Conservation (phyloP, 2,888 invertebrate species). For the Drosophila pegasa region DNA sequence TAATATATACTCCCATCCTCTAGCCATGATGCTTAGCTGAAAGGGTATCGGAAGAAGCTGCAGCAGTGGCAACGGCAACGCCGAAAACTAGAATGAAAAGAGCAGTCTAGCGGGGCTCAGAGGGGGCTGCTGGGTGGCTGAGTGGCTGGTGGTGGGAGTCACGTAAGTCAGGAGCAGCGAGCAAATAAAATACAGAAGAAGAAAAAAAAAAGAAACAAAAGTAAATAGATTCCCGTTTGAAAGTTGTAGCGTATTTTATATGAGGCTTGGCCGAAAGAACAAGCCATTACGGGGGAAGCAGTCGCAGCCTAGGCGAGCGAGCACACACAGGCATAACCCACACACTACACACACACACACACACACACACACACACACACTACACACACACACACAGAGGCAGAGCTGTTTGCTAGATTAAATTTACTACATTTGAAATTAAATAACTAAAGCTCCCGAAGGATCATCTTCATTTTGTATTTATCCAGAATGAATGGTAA, state of each 20-base stretch:
- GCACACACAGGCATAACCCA: too few species aligned
- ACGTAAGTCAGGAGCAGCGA: constrained; percentile 27
- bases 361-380: constrained; percentile 9
- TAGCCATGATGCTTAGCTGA: not conserved
- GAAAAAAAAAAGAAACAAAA: constrained; percentile 14
- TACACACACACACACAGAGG: constrained; percentile 4
- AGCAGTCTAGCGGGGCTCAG: not conserved
- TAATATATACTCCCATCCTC: not conserved
- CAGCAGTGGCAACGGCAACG: constrained; percentile 34
- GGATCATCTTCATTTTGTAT: constrained; percentile 82
- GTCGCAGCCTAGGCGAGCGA: constrained; percentile 33
- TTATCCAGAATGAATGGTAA: constrained; percentile 80
- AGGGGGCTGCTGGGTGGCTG: fast-evolving
- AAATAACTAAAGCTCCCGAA: constrained; percentile 81
- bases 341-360: constrained; percentile 14
- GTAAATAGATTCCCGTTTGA: constrained; percentile 56
- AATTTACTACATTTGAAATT: constrained; percentile 80
- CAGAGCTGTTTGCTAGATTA: constrained; percentile 75
- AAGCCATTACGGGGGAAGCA: constrained; percentile 12
- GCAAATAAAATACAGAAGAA: constrained; percentile 43
- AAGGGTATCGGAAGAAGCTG: constrained; percentile 23
- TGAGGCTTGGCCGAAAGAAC: constrained; percentile 35
- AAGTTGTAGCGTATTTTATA: constrained; percentile 63
- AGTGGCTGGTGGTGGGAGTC: not conserved
- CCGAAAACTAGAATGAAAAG: not conserved